phyloP scores from a whole-genome alignment of 2,113 vertebrate species.

The Tinamus guttatus region DNA sequence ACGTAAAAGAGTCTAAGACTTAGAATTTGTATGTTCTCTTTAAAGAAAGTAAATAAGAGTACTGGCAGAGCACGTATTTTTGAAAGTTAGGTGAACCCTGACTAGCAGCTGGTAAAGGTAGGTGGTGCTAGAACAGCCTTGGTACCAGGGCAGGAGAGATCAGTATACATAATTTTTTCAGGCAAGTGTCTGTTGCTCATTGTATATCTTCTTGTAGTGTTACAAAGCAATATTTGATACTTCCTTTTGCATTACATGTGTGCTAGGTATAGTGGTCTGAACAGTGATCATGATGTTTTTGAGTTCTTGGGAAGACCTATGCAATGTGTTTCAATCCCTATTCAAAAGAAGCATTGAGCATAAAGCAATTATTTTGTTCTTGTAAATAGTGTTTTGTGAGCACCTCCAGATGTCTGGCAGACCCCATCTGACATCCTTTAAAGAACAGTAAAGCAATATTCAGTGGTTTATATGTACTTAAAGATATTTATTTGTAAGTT shows the following conservation, averaged over 20 bases:
- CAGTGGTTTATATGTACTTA: slow-evolving; percentile 9
- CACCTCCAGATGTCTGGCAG: slow-evolving; percentile 61
- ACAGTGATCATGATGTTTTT: background rate
- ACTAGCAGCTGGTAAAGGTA: background rate
- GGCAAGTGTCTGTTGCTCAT: background rate
- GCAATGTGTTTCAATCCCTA: background rate
- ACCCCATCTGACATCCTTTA: slow-evolving; percentile 28
- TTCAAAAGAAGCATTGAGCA: background rate
- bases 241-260: background rate
- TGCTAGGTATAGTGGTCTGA: background rate
- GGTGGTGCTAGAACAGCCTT: background rate
- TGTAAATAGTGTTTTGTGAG: slow-evolving; percentile 42
- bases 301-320: background rate
- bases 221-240: background rate
- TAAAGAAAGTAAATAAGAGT: background rate
- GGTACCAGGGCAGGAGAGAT: background rate
- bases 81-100: background rate
- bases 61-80: background rate
- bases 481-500: slow-evolving; percentile 42
- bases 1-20: background rate
- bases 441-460: slow-evolving; percentile 50
- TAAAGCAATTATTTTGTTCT: slow-evolving; percentile 35
- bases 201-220: background rate
- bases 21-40: background rate
- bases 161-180: background rate